Percentiles rank a stretch among this genome's conserved stretches.
Conservation (phyloP, 1,140 invertebrate species). For the Dysdera silvatica region DNA sequence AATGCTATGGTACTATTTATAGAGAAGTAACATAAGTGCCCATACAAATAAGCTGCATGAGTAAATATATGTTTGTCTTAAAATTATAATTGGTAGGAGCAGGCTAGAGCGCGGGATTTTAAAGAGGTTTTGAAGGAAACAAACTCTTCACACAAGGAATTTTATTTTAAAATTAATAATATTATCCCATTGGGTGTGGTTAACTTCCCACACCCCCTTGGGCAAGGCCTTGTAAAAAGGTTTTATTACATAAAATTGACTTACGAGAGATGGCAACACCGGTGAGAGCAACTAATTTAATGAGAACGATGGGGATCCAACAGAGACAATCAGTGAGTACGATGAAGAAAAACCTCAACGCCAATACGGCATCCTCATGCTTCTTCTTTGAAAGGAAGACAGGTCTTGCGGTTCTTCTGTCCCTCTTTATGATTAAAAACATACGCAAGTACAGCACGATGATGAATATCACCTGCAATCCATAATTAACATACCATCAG, state of each 20-base stretch:
- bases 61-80: no score
- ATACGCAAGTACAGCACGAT: conserved; percentile 53
- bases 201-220: no score
- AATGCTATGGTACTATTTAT: no score
- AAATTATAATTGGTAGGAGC: no score
- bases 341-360: conserved; percentile 40
- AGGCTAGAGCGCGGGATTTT: no score
- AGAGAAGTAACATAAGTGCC: not conserved
- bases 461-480: conserved; percentile 51
- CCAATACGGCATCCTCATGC: conserved; percentile 33
- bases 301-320: conserved; percentile 43
- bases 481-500: not conserved
- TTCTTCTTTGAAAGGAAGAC: conserved; percentile 27
- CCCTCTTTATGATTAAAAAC: conserved; percentile 32
- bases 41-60: not conserved
- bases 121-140: no score
- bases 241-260: no score
- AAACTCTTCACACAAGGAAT: no score
- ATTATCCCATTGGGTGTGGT: no score
- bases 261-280: conserved; percentile 25
- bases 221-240: no score
- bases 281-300: conserved; percentile 34
- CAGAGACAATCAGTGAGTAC: conserved; percentile 43
- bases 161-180: no score
- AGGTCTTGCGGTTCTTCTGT: conserved; percentile 30